These are phyloP conservation scores for Leptinotarsa tumamoca DNA, from an alignment of 2,888 invertebrate species.

Conservation along the genomic window DNA sequence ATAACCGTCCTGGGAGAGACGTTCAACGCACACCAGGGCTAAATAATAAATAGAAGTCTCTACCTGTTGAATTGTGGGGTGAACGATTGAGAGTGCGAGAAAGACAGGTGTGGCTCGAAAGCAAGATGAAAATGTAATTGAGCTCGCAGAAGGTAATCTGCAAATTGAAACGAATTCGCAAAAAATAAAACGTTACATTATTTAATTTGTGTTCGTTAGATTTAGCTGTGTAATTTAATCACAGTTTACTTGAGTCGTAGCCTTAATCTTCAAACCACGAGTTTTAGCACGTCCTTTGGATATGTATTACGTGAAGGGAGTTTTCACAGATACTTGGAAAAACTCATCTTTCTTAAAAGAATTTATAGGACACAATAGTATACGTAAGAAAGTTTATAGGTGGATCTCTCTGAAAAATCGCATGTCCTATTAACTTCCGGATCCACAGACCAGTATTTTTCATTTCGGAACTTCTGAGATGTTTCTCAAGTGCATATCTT, in stretches of 20 bases:
- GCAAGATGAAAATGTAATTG: conserved; percentile 53
- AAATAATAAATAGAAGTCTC: conserved; percentile 58
- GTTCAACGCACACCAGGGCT: conserved; percentile 36
- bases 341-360: neutral
- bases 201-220: conserved; percentile 58
- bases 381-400: too few relatives aligned
- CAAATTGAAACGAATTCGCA: conserved; percentile 58
- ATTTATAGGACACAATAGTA: neutral
- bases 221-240: conserved; percentile 53
- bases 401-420: too few relatives aligned
- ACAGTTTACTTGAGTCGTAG: conserved; percentile 44
- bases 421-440: too few relatives aligned
- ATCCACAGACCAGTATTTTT: too few relatives aligned
- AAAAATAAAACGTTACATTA: conserved; percentile 53
- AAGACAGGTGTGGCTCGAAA: conserved; percentile 16
- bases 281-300: conserved; percentile 26
- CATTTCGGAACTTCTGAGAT: too few relatives aligned
- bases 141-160: conserved; percentile 51
- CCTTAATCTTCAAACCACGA: conserved; percentile 21
- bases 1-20: conserved; percentile 30
- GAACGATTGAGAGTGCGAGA: conserved; percentile 34
- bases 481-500: too few relatives aligned
- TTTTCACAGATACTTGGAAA: neutral
- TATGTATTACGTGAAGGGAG: neutral
- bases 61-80: conserved; percentile 62